Evolutionary conservation across 2,797 vertebrate species (phyloP).

Genomic region (Ciconia nigra): DNA sequence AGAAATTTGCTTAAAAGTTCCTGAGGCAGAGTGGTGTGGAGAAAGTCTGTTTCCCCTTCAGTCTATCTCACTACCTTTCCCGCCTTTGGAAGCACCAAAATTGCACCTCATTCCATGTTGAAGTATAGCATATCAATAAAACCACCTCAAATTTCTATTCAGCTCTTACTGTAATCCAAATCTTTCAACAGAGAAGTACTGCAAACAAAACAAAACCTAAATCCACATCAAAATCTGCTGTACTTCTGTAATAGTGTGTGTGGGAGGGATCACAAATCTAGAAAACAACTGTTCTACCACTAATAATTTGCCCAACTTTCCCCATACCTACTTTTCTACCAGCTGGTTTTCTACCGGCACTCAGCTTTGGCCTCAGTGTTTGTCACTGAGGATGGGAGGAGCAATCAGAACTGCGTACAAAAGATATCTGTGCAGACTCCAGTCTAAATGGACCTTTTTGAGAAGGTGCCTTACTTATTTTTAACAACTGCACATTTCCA

Average conservation of each 20-base stretch:
- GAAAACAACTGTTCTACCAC: background rate
- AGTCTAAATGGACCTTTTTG: background rate
- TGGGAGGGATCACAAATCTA: background rate
- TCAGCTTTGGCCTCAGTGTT: background rate
- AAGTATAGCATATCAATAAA: background rate
- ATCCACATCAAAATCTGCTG: background rate
- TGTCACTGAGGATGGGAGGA: background rate
- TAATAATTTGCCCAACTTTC: background rate
- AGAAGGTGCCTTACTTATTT: background rate
- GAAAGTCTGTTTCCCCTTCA: background rate
- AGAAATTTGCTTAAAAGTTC: background rate
- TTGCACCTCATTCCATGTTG: background rate
- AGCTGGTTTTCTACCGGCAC: background rate
- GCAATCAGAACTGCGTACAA: background rate
- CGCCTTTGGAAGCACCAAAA: background rate
- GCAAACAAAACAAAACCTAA: background rate
- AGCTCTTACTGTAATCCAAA: background rate
- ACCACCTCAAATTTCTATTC: background rate
- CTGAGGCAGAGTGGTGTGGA: background rate
- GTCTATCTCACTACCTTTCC: background rate
- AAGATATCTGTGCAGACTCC: background rate
- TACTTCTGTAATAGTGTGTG: background rate
- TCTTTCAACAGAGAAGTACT: background rate
- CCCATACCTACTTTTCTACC: background rate
- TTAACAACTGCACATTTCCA: background rate